Evolutionary conservation across 2,797 vertebrate species (phyloP).

Genomic region (Echiichthys vipera): DNA sequence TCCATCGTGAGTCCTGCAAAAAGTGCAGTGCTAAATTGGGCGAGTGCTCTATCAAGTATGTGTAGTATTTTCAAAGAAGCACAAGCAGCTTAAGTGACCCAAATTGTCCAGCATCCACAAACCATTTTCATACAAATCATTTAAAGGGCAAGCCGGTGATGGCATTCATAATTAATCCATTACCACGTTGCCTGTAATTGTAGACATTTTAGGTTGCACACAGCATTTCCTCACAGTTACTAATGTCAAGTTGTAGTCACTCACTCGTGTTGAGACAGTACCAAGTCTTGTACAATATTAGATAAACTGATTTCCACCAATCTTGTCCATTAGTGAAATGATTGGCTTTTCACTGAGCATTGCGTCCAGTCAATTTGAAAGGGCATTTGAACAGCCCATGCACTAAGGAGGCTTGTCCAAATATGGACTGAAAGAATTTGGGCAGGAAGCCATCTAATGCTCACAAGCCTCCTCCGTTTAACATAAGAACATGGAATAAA

Average conservation of each 20-base stretch:
- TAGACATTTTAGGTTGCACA: neutral
- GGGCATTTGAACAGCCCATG: conserved; percentile 18
- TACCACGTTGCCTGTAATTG: neutral
- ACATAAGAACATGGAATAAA: conserved; percentile 52
- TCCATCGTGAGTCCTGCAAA: neutral
- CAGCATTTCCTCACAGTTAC: neutral
- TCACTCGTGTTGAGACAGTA: conserved; percentile 4
- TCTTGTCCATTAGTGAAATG: conserved; percentile 24
- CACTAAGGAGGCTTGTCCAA: conserved; percentile 33
- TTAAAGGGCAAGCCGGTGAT: neutral
- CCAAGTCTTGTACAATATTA: neutral
- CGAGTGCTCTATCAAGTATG: neutral
- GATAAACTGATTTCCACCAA: neutral
- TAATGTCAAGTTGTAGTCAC: conserved; percentile 7
- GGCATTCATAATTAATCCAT: neutral
- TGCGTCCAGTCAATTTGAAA: conserved; percentile 39
- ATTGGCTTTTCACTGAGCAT: conserved; percentile 35
- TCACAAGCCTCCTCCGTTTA: conserved; percentile 36
- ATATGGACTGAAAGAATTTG: conserved; percentile 32
- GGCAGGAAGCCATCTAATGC: conserved; percentile 30
- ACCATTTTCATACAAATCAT: neutral
- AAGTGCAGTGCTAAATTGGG: neutral
- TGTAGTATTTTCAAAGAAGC: neutral
- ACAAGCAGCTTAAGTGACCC: neutral
- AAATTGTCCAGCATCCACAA: neutral